Conservation (phyloP, 1,140 invertebrate genomes). For the Himalopsyche phryganea region DNA sequence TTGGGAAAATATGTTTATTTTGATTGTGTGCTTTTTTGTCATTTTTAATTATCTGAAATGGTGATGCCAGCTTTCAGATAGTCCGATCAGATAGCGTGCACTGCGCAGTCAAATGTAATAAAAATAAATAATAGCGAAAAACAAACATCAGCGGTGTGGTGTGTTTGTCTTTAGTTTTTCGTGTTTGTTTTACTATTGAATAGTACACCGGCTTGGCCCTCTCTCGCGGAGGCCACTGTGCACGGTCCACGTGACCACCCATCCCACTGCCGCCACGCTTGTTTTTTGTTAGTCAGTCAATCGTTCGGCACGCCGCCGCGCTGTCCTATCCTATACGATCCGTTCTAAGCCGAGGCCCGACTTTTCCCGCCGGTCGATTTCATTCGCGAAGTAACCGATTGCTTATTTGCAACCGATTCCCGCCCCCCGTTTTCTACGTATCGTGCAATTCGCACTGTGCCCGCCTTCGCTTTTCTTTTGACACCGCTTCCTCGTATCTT, state of each 20-base stretch:
- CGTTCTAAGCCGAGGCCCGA: not conserved
- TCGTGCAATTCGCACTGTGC: not conserved
- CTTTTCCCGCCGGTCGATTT: not conserved
- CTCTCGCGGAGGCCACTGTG: not conserved
- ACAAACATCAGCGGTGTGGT: too few species aligned
- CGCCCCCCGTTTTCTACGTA: not conserved
- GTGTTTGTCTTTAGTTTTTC: too few species aligned
- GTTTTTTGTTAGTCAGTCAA: constrained; percentile 14
- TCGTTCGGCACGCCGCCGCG: not conserved
- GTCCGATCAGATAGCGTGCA: too few species aligned
- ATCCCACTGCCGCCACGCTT: constrained; percentile 10
- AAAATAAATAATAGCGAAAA: too few species aligned
- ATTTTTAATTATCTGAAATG: too few species aligned
- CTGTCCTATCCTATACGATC: not conserved
- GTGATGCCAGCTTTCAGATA: too few species aligned
- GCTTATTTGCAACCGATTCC: not conserved
- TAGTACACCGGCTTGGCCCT: not conserved
- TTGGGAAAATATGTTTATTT: too few species aligned
- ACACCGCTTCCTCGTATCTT: too few species aligned
- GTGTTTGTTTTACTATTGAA: too few species aligned
- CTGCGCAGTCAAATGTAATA: too few species aligned
- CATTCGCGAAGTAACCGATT: not conserved
- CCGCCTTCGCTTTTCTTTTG: too few species aligned
- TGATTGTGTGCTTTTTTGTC: too few species aligned
- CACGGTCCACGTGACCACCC: constrained; percentile 10